Evolutionary conservation across 2,888 invertebrate species (phyloP).

Genomic region (Erannis defoliaria): DNA sequence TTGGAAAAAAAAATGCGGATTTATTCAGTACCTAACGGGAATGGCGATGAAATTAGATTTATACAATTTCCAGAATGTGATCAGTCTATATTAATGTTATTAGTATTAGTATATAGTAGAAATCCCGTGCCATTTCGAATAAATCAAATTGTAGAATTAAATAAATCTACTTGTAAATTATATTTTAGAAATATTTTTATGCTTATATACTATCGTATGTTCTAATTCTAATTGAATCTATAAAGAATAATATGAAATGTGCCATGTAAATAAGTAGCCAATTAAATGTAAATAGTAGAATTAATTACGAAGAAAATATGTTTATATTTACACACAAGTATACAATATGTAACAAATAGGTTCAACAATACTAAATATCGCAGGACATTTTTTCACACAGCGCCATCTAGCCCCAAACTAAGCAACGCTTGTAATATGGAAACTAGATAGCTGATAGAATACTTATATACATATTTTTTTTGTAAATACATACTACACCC

Average conservation of each 20-base stretch:
- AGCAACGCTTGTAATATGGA: no score
- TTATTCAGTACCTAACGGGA: background rate
- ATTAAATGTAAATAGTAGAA: conserved; percentile 50
- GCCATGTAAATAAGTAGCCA: conserved; percentile 78
- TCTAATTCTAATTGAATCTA: conserved; percentile 1
- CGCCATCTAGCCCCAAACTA: no score
- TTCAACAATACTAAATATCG: no score
- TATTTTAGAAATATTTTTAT: conserved; percentile 28
- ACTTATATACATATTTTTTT: no score
- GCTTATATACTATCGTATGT: conserved; percentile 16
- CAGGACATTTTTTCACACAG: no score
- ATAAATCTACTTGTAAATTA: conserved; percentile 28
- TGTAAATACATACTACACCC: no score
- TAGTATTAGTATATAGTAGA: conserved; percentile 34
- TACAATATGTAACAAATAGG: no score
- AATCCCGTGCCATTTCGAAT: conserved; percentile 48
- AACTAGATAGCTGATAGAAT: no score
- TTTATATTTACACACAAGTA: conserved; percentile 44
- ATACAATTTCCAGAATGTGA: conserved; percentile 28
- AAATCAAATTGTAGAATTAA: conserved; percentile 31
- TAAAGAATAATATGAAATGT: conserved; percentile 59
- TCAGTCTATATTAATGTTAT: conserved; percentile 27
- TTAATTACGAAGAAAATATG: conserved; percentile 38
- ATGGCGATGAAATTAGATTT: background rate
- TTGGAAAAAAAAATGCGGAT: no score